Base-by-base conservation (phyloP, 2,888 invertebrate species). In the Synanthedon myopaeformis region DNA sequence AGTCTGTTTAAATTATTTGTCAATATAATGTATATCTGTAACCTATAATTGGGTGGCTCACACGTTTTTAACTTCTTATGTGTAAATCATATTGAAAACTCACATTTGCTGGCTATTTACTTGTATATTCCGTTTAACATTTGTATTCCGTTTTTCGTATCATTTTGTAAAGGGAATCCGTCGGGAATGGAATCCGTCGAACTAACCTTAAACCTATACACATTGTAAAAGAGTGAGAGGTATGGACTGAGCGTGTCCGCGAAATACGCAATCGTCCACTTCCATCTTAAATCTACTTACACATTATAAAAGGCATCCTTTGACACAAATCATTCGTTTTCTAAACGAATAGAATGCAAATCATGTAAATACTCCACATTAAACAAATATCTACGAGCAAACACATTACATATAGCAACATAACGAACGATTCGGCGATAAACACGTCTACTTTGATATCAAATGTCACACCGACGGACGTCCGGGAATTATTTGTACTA, bases 241-340 rank as follows among this genome's bases (percentile, higher is more conserved):
- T 54, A 42, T 74, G 71, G 67, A 74, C 69, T 66, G 66, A 67
- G 66, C 67, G 68, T 69, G 67, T 69, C 70, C 67, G 66, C 17
- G 2, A 63, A 77, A 79, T 35, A 74, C 72, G 76, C 73, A 83
- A 79, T 78, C 75, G 83, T 78, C 76, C 76, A 71, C 76, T 61
- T 66, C 66, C 14, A 52, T 69, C 50, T 42, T 53, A 41, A 51
- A 57, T 64, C 82, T 84, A 86, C 84, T 84, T 84, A 85, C 74
- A 79, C 66, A 69, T 76, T 79, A 79, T 79, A 83, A 82, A 85
- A 85, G 85, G 85, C 85, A 85, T 80, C 84, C 68, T 74, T 83
- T 80, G 76, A 67, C 67, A 67, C 61, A 80, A 79, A 79, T 69
- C 73, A 77, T 76, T 72, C 69, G 72, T 72, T 72, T 70, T 74